Base-by-base conservation (phyloP, 2,113 vertebrate species). In the Lepidothrix coronata region DNA sequence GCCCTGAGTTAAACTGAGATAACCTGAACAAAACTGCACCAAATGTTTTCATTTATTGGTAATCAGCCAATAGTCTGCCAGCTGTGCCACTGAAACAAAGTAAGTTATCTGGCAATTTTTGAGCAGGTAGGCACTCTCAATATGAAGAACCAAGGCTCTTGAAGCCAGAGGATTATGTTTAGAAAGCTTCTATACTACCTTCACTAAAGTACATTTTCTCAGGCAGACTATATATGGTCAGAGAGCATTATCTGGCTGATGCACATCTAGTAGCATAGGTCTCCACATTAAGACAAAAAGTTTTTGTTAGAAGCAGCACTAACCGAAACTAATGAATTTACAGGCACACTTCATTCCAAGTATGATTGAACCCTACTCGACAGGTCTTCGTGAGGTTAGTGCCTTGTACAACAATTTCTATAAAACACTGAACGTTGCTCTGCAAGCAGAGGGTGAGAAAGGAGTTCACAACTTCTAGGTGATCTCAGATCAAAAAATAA, bases 121-220 rank as follows among this genome's bases (percentile, higher is more conserved):
- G 41, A 90, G 71, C 54, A 90, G 41, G 46, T 85, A 79, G 62
- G 22, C 7, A 23, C 12, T 58, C 58, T 79, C 31, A 67, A 13
- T 28, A 52, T 48, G 54, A 89, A 87, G 39, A 85, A 28, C 7
- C 20, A 70, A 85, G 66, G 58, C 28, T 72, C 49, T 4, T 35
- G 44, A 88, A 95, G 58, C 48, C 88, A 85, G 28, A 80, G n/a
- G 49, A 76, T 96, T 93, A 77, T n/a, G 63, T 66, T 94, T 74
- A 90, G 35, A 65, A 43, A 62, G 51, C 35, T 93, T 90, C 59
- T 57, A 43, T 35, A 41, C 21, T 75, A 57, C 61, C 88, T 90
- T 33, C 46, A 82, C 18, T 43, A 8, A 85, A 93, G 72, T 8
- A 39, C 46, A 28, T 90, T 92, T 83, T 92, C 63, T 73, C n/a